These are phyloP conservation scores for Capitulum mitella DNA, from an alignment of 2,888 invertebrate genomes.

Conservation along the genomic window DNA sequence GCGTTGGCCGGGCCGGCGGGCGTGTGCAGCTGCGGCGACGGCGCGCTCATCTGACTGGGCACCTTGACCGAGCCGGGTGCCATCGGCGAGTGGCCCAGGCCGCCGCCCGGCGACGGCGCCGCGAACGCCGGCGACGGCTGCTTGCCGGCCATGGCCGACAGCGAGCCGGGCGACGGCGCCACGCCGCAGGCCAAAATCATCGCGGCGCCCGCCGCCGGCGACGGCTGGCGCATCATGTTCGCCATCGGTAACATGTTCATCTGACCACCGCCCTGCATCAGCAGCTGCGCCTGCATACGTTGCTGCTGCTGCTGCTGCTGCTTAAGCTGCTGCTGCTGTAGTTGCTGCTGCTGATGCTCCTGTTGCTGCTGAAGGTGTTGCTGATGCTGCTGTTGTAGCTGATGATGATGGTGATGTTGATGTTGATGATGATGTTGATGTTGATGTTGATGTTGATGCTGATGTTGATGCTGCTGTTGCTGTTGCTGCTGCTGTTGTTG, in stretches of 20 bases:
- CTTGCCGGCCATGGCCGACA: neutral
- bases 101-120: conserved; percentile 36
- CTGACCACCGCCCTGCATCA: conserved; percentile 22
- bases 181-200: neutral
- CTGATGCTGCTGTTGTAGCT: neutral
- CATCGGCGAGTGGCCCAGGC: conserved; percentile 36
- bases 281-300: conserved; percentile 9
- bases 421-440: too few species aligned
- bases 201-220: conserved; percentile 26
- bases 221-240: conserved; percentile 32
- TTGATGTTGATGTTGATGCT: too few species aligned
- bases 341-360: neutral
- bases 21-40: conserved; percentile 38
- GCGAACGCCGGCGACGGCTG: conserved; percentile 29
- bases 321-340: neutral
- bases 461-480: neutral
- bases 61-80: conserved; percentile 32
- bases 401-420: neutral
- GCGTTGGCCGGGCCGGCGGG: conserved; percentile 29
- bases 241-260: conserved; percentile 29
- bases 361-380: neutral
- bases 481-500: neutral
- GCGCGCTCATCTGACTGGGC: conserved; percentile 38
- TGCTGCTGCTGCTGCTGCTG: conserved; percentile 3
- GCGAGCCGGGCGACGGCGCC: neutral